Evolutionary conservation across 2,888 invertebrate genomes (phyloP), one percentile per base, ranked within the genome.

Genomic region (Vandiemenella viatica): DNA sequence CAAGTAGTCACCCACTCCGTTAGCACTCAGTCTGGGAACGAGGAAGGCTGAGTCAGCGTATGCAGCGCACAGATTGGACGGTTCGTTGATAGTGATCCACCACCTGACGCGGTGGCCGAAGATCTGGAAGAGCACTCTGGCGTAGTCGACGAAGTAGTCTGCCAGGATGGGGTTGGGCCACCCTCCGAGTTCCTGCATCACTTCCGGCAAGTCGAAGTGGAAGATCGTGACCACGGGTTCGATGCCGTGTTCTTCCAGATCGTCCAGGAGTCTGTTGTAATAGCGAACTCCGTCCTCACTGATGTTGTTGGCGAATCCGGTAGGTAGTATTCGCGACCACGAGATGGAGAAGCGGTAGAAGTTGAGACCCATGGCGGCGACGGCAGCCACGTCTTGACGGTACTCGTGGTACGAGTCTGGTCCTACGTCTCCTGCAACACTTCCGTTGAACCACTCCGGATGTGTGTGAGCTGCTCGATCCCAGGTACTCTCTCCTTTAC

Each of bases 121-220:
- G 19, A 13, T 15, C n/a, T n/a, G 6, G 43, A 20, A 43, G 10
- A 21, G 8, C 6, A 43, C 18, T 4, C 21, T 43, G 19, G 43
- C 16, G 43, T 43, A 43, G n/a, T 43, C 43, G 4, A 15, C 5
- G 19, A 43, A 43, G 6, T 19, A 8, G 15, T 32, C 32, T 32
- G n/a, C 5, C 3, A 32, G 10, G 13, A 2, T n/a, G 20, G 16
- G 19, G 15, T 45, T 8, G 5, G 13, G n/a, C 53, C 50, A 55
- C 54, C 6, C 16, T 55, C 45, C 26, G 49, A 54, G 20, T 54
- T 53, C 43, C n/a, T 43, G 20, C 19, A 43, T 10, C 18, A 20
- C 19, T 19, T 43, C 19, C 19, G 43, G 43, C 6, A 43, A 20
- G 5, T 43, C 43, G 19, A 17, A 43, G 5, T 43, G 43, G 19